Evolutionary conservation across 2,113 vertebrate genomes (phyloP), one percentile per base, ranked within the genome.

Genomic region (Tragelaphus buxtoni): DNA sequence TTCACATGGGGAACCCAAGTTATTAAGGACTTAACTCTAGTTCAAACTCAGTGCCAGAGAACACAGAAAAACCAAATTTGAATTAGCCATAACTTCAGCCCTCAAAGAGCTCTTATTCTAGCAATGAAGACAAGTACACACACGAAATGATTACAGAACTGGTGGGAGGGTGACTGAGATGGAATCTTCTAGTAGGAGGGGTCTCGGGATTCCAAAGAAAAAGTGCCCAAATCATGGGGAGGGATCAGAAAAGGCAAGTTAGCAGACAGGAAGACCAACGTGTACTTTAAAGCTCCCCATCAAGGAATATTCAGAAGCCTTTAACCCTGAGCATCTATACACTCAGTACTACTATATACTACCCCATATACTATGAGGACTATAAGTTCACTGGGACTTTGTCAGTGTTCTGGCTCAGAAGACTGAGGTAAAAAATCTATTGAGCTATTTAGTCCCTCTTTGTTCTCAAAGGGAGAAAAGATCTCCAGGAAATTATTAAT

Each of bases 91-190:
- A 39, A 24, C 3, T n/a, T 90, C 32, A 85, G 16, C 3, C 42
- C 18, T 81, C 55, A 72, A 55, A 14, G 24, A 80, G 10, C 47
- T 58, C 26, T 72, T 49, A 49, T 18, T 39, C 11, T 60, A 58
- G 14, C 42, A 60, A 55, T 30, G 28, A 88, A 93, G 10, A 82
- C 12, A 76, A 47, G 17, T 2, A 88, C 3, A 76, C 2, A 49
- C 12, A 4, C 2, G 3, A 63, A 88, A 93, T 28, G 10, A 39
- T 87, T 47, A 18, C n/a, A 84, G 58, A 91, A 82, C 12, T 35
- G 14, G 4, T 13, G 3, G 9, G 9, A 16, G 4, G 8, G 8
- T 22, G 7, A 24, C 13, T 11, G 1, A 32, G 47, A 24, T 42
- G 2, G 4, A 53, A 24, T 11, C 80, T 6, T 12, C 4, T 32